A percentile compares a stretch with the other conserved stretches of the same genome.
Evolutionary conservation across 2,888 invertebrate species (phyloP).

Genomic region (Macrophya annulata): DNA sequence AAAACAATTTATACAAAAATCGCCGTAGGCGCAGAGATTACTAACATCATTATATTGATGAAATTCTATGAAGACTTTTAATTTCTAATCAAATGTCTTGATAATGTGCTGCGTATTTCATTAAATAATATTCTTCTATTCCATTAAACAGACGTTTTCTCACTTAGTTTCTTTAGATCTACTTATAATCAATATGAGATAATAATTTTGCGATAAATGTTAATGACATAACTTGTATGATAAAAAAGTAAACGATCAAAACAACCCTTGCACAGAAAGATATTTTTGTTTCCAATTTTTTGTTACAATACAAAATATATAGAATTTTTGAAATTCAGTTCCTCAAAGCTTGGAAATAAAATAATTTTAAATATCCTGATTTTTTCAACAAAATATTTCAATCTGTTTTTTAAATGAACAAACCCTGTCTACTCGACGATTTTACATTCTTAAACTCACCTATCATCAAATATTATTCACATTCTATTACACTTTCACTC

Average conservation of each 20-base stretch:
- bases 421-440: neutral
- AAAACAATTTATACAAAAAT: slow-evolving; percentile 5
- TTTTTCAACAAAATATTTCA: neutral
- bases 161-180: neutral
- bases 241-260: neutral
- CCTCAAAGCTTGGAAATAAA: neutral
- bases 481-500: neutral
- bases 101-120: neutral
- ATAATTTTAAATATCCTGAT: neutral
- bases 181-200: neutral
- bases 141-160: neutral
- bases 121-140: neutral
- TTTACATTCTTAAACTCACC: neutral
- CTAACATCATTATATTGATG: neutral
- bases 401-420: neutral
- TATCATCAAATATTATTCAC: neutral
- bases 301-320: neutral
- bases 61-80: neutral
- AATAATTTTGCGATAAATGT: neutral
- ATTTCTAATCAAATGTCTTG: slow-evolving; percentile 1
- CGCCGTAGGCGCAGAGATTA: neutral
- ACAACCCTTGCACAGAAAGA: neutral
- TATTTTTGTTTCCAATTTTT: neutral
- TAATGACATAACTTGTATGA: neutral
- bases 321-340: neutral